Evolutionary conservation across 2,888 invertebrate species (phyloP).

Genomic region (Therioaphis trifolii): DNA sequence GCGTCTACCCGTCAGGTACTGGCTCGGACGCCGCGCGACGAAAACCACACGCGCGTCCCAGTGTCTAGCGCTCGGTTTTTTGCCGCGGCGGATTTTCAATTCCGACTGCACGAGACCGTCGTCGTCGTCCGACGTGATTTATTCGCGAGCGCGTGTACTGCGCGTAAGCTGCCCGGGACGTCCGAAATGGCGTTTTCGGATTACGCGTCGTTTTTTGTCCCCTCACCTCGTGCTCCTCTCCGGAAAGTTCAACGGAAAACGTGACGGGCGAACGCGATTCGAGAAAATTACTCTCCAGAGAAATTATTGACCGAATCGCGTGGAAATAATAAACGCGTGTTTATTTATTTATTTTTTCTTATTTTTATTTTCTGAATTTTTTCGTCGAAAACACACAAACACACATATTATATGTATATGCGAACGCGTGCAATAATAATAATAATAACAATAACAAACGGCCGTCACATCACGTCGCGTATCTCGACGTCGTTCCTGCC

Average conservation of each 20-base stretch:
- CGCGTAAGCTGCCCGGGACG: no score
- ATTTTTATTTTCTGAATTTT: not conserved
- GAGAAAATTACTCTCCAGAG: not conserved
- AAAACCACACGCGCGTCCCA: no score
- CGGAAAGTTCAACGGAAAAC: not conserved
- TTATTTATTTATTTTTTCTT: no score
- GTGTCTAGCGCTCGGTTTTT: no score
- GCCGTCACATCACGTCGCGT: not conserved
- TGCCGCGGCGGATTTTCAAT: no score
- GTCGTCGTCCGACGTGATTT: no score
- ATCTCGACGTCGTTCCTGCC: not conserved
- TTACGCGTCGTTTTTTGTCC: not conserved
- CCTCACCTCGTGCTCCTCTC: no score
- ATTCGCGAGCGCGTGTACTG: no score
- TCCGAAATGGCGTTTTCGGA: not conserved
- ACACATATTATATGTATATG: no score
- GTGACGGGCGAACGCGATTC: slow-evolving; percentile 10
- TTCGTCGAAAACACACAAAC: not conserved
- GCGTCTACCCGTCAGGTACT: not conserved
- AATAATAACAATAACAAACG: not conserved
- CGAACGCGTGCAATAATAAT: not conserved
- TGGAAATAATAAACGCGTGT: not conserved
- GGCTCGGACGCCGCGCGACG: no score
- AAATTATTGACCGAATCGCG: not conserved
- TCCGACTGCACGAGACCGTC: no score